These are phyloP conservation scores for Coenobita brevimanus DNA, from an alignment of 1,140 invertebrate species.

Conservation along the genomic window DNA sequence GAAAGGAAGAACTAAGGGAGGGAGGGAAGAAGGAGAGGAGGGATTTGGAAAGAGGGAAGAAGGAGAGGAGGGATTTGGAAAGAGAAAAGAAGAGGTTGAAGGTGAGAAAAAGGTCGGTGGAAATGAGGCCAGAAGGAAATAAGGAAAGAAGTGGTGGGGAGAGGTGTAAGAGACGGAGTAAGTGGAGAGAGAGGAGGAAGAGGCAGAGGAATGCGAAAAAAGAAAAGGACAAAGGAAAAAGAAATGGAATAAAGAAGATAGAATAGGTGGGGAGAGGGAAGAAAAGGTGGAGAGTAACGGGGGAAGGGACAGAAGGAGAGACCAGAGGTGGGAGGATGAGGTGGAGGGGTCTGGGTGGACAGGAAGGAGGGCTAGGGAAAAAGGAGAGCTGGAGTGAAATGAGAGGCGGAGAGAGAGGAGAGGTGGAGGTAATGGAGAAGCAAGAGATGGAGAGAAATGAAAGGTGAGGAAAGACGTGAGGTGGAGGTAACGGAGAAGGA, in stretches of 20 bases:
- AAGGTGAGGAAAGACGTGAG: not conserved
- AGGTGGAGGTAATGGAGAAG: not conserved
- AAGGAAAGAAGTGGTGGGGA: not conserved
- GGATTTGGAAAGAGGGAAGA: not conserved
- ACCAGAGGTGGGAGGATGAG: not conserved
- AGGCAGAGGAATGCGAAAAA: not conserved
- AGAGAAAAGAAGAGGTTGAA: not conserved
- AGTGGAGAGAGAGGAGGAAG: not conserved
- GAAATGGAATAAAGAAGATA: not conserved
- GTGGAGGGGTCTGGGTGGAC: not conserved
- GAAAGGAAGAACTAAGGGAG: no score
- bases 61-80: not conserved
- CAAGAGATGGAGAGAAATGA: not conserved
- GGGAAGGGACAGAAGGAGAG: not conserved
- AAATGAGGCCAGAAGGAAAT: not conserved
- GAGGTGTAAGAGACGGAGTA: not conserved
- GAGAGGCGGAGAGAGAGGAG: not conserved
- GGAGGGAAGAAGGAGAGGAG: no score
- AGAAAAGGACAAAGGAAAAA: not conserved
- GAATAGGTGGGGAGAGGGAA: not conserved
- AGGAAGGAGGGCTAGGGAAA: not conserved
- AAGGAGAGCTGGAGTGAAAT: not conserved
- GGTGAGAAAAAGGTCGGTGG: not conserved
- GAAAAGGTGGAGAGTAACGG: not conserved
- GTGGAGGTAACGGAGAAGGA: not conserved